phyloP scores from a whole-genome alignment of 2,888 invertebrate genomes.

The Hydrotaea diabolus region DNA sequence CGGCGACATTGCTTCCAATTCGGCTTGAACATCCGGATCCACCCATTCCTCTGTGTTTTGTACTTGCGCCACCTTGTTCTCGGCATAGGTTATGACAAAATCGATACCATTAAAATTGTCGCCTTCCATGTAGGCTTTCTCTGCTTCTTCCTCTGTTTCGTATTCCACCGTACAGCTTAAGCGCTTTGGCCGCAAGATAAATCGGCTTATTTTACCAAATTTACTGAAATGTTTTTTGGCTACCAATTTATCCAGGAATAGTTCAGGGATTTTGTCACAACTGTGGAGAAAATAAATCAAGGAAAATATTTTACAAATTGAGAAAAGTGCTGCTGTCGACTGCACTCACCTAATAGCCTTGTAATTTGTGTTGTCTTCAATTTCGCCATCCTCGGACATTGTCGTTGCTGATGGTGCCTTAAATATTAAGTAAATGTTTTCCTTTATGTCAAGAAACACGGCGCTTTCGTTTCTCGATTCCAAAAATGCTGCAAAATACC shows the following conservation, averaged over 20 bases:
- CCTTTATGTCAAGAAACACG: neutral
- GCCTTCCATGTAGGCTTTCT: slow-evolving; percentile 83
- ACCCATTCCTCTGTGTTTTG: slow-evolving; percentile 79
- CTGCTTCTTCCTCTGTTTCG: slow-evolving; percentile 83
- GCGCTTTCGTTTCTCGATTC: too few species aligned
- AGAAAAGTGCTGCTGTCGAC: neutral
- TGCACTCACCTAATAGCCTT: slow-evolving; percentile 73
- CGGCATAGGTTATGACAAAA: slow-evolving; percentile 84
- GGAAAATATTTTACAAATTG: neutral
- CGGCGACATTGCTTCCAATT: slow-evolving; percentile 85
- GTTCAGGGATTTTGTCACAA: slow-evolving; percentile 85
- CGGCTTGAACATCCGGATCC: slow-evolving; percentile 86
- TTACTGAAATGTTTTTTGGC: slow-evolving; percentile 86
- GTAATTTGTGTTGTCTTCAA: slow-evolving; percentile 71
- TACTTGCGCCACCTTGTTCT: slow-evolving; percentile 80
- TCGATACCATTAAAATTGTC: slow-evolving; percentile 84
- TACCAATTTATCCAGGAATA: slow-evolving; percentile 83
- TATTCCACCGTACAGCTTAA: slow-evolving; percentile 87
- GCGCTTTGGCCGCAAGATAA: slow-evolving; percentile 85
- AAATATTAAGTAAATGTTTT: slow-evolving; percentile 1
- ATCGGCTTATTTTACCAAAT: slow-evolving; percentile 86
- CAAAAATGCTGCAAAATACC: too few species aligned
- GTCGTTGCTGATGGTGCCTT: slow-evolving; percentile 28
- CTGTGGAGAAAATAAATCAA: slow-evolving; percentile 75
- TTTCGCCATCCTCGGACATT: slow-evolving; percentile 67